Evolutionary conservation across 2,888 invertebrate species (phyloP).

Genomic region (Helicoverpa assulta): DNA sequence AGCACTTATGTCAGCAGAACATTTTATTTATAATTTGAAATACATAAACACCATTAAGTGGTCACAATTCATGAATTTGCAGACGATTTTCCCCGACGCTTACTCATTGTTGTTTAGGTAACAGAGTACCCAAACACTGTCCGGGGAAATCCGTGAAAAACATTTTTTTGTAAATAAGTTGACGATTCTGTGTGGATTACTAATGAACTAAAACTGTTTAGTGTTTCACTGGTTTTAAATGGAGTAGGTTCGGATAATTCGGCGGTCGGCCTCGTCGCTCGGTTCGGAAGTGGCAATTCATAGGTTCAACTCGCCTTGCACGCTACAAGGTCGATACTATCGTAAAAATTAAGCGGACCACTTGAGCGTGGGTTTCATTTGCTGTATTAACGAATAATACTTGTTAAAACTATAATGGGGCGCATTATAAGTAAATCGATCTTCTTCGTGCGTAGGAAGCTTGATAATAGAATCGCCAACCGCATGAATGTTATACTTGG

Average conservation of each 20-base stretch:
- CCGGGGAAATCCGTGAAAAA: constrained; percentile 42
- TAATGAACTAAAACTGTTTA: constrained; percentile 36
- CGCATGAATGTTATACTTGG: constrained; percentile 33
- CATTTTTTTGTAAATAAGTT: constrained; percentile 15
- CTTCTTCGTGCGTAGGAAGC: constrained; percentile 27
- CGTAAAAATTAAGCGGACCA: constrained; percentile 60
- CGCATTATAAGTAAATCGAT: constrained; percentile 28
- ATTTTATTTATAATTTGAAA: too few relatives aligned
- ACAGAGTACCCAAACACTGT: constrained; percentile 28
- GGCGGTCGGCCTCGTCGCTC: constrained; percentile 71
- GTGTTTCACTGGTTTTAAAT: constrained; percentile 48
- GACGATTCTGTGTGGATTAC: constrained; percentile 20
- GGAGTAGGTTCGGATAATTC: constrained; percentile 66
- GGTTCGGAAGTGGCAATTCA: constrained; percentile 82
- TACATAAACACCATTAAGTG: too few relatives aligned
- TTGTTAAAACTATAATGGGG: constrained; percentile 30
- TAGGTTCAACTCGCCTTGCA: constrained; percentile 73
- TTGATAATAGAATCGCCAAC: constrained; percentile 32
- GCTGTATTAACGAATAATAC: constrained; percentile 45
- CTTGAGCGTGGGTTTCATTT: constrained; percentile 50
- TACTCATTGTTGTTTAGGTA: constrained; percentile 53
- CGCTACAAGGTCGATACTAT: constrained; percentile 73
- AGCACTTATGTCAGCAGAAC: too few relatives aligned
- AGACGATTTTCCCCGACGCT: constrained; percentile 37
- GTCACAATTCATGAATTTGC: constrained; percentile 30